These are phyloP conservation scores for Phoeniculus purpureus DNA, from an alignment of 2,797 vertebrate species.

Conservation along the genomic window DNA sequence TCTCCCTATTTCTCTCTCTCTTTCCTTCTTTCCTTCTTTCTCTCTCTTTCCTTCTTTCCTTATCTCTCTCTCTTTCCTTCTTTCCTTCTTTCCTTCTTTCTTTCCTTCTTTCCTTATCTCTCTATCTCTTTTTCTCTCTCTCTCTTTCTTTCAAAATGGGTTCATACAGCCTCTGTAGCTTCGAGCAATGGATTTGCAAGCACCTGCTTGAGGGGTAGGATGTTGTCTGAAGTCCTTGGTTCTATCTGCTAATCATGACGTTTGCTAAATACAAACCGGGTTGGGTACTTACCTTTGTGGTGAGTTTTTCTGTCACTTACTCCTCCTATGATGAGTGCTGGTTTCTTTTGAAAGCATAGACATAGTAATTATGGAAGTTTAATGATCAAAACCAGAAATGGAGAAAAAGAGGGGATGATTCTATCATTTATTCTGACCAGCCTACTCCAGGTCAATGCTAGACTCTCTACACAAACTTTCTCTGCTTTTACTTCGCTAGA, in stretches of 20 bases:
- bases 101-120: too few species aligned
- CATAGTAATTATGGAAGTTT: background rate
- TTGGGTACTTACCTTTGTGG: background rate
- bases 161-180: background rate
- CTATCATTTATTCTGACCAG: background rate
- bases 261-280: background rate
- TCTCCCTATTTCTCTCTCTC: too few species aligned
- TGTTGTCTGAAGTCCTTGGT: background rate
- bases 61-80: too few species aligned
- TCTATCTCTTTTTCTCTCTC: too few species aligned
- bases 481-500: conserved; percentile 77
- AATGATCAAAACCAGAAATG: background rate
- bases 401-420: background rate
- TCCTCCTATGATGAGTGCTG: background rate
- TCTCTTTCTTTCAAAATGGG: background rate
- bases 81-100: too few species aligned
- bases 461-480: background rate
- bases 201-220: background rate
- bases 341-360: background rate
- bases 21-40: too few species aligned
- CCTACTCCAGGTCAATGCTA: background rate
- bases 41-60: too few species aligned
- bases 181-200: background rate
- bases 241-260: background rate
- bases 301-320: background rate